These are phyloP conservation scores for Pentamera pediparva DNA, from an alignment of 53 echinoderm and acorn worm genomes.

Conservation along the genomic window DNA sequence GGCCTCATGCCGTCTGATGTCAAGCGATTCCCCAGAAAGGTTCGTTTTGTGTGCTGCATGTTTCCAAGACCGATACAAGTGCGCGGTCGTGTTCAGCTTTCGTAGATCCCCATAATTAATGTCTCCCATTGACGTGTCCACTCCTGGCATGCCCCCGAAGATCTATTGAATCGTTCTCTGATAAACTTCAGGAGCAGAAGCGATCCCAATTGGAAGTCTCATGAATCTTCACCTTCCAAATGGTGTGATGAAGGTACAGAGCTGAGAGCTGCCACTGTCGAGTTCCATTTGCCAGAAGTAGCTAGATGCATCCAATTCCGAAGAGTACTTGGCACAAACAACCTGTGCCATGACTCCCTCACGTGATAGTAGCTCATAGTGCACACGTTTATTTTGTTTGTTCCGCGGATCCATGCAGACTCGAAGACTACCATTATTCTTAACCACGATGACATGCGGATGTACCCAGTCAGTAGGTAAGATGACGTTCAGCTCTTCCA, in stretches of 20 bases:
- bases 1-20: constrained; percentile 36
- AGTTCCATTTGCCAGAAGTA: no score
- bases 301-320: constrained; percentile 35
- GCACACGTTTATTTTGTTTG: constrained; percentile 29
- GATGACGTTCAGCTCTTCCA: constrained; percentile 21
- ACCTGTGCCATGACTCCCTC: constrained; percentile 33
- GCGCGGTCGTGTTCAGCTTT: constrained; percentile 18
- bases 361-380: constrained; percentile 29
- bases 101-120: not conserved
- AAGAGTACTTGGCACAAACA: constrained; percentile 31
- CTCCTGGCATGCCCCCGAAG: not conserved
- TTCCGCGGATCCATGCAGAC: constrained; percentile 52
- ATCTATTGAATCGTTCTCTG: not conserved
- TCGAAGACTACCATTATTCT: constrained; percentile 41
- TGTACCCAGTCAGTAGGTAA: constrained; percentile 50
- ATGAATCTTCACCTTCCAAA: no score
- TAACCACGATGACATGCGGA: constrained; percentile 36
- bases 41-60: not conserved
- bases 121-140: not conserved
- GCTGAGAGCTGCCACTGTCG: no score
- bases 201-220: no score
- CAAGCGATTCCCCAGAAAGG: constrained; percentile 40
- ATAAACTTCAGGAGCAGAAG: no score
- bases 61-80: constrained; percentile 1
- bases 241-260: no score